Evolutionary conservation across 2,888 invertebrate species (phyloP), one percentile per base, ranked within the genome.

Genomic region (Leptinotarsa haldemani): DNA sequence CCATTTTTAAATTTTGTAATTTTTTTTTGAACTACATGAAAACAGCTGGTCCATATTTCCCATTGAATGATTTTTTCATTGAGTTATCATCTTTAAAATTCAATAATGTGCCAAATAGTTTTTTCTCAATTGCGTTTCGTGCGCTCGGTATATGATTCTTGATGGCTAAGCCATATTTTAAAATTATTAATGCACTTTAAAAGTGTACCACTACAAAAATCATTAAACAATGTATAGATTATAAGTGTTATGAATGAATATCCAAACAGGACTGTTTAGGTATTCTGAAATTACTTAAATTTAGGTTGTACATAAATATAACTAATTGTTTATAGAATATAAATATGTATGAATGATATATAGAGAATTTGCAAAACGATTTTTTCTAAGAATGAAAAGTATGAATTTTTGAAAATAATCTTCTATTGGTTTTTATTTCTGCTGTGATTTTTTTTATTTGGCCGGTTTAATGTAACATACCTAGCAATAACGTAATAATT

Each of bases 141-240:
- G 82, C 83, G 84, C 82, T 84, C 83, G 83, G 83, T 84, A 82
- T 78, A 78, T 76, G 80, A 83, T 83, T 77, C 77, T 81, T 82
- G 74, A 86, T 86, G 86, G 85, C 86, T 84, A 85, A 76, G 85
- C 85, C 86, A 86, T 86, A 81, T 74, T 78, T 76, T 79, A 78
- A 82, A 79, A 81, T 82, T 82, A 79, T 82, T 80, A 81, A 77
- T 84, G 81, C 87, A 85, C 87, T 87, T 86, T 84, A 85, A 81
- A 86, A 87, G 86, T 86, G 87, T 83, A 81, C 76, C 79, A 85
- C 84, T 85, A 85, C 81, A 84, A 80, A 40, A 84, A 83, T 82
- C 82, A 82, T 83, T 83, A 84, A 85, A 84, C 83, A 82, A 83
- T 84, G 85, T 85, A 85, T 85, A 85, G 83, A 82, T 40, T 84